Evolutionary conservation across 2,888 invertebrate species (phyloP).

Genomic region (Cordilura impudica): DNA sequence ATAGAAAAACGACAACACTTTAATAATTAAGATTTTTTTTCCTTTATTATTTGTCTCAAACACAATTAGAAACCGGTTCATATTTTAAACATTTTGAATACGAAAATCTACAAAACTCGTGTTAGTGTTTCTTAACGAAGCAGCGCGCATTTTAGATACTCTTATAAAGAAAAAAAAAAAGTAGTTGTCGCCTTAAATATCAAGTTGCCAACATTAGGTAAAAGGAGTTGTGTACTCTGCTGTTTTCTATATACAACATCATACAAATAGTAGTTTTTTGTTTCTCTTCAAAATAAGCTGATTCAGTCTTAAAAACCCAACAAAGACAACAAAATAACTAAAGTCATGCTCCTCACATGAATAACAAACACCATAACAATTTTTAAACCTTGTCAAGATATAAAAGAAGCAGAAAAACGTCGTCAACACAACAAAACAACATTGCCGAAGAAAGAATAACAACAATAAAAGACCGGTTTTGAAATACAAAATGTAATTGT

Average conservation of each 20-base stretch:
- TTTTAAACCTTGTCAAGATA: constrained; percentile 22
- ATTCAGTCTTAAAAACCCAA: constrained; percentile 6
- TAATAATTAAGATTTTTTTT: constrained; percentile 23
- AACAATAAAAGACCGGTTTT: constrained; percentile 51
- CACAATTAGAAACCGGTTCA: constrained; percentile 38
- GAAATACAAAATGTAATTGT: constrained; percentile 14
- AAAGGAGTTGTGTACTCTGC: constrained; percentile 15
- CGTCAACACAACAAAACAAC: constrained; percentile 10
- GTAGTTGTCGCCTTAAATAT: constrained; percentile 49
- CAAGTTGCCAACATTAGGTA: constrained; percentile 48
- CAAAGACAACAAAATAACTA: background rate
- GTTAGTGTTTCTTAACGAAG: background rate
- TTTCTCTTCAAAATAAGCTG: constrained; percentile 12
- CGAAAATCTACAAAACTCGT: background rate
- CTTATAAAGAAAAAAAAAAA: background rate
- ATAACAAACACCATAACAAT: background rate
- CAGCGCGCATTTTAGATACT: constrained; percentile 1
- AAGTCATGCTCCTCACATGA: background rate
- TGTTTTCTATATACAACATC: background rate
- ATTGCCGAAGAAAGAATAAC: constrained; percentile 28
- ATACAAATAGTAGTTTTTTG: constrained; percentile 20
- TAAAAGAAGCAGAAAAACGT: constrained; percentile 15
- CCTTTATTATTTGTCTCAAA: constrained; percentile 30
- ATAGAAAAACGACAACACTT: background rate
- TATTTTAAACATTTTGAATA: constrained; percentile 5